phyloP scores from a whole-genome alignment of 92 coral and sea anemone genomes.

The Phymanthus crucifer region DNA sequence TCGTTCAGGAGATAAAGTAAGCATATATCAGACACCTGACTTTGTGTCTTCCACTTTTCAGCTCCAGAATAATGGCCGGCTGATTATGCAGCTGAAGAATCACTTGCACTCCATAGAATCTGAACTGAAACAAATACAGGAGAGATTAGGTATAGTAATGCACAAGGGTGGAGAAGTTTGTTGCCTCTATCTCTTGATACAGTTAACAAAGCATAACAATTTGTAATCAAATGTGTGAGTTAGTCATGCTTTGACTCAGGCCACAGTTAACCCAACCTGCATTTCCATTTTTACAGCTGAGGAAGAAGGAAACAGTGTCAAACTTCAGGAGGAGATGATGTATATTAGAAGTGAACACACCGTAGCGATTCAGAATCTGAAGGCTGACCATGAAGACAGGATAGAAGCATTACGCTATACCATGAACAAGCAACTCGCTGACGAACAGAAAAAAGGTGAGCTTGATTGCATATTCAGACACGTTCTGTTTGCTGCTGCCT shows the following conservation, averaged over 20 bases:
- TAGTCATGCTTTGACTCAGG: no score
- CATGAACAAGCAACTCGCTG: slow-evolving; percentile 65
- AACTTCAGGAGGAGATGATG: slow-evolving; percentile 97
- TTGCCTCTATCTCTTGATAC: no score
- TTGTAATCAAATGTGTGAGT: no score
- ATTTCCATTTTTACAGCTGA: slow-evolving; percentile 49
- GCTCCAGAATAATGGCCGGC: slow-evolving; percentile 41
- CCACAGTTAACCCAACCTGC: neutral
- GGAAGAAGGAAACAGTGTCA: slow-evolving; percentile 82
- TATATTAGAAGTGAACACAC: slow-evolving; percentile 88
- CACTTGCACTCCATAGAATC: slow-evolving; percentile 40
- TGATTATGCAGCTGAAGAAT: slow-evolving; percentile 31
- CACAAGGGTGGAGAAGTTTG: no score
- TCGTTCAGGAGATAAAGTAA: neutral
- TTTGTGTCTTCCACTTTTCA: no score
- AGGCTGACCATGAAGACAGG: slow-evolving; percentile 87
- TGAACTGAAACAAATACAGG: slow-evolving; percentile 56
- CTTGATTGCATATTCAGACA: no score
- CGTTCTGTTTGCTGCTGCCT: no score
- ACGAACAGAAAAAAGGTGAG: slow-evolving; percentile 77
- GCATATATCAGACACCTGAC: no score
- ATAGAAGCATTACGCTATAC: slow-evolving; percentile 70
- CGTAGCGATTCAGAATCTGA: slow-evolving; percentile 88
- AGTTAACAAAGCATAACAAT: no score
- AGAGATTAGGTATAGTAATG: slow-evolving; percentile 65